phyloP scores from a whole-genome alignment of 1,140 invertebrate genomes.

The Meloidogyne hapla region DNA sequence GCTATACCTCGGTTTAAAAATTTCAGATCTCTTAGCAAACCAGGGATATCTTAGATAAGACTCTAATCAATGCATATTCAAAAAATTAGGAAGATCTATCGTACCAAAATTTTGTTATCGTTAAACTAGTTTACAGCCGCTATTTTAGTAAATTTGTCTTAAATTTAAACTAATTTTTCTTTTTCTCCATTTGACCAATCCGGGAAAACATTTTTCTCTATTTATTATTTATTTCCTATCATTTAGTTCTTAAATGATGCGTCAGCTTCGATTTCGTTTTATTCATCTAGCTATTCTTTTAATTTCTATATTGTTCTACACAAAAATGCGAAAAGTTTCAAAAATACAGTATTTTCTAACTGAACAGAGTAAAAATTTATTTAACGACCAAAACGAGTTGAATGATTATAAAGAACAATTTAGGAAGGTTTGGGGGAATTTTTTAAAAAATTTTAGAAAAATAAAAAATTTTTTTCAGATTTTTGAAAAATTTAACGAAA shows the following conservation, averaged over 20 bases:
- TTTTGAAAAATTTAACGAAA: conserved; percentile 17
- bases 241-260: conserved; percentile 10
- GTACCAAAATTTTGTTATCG: no score
- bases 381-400: background rate
- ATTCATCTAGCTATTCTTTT: conserved; percentile 8
- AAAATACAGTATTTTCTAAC: conserved; percentile 22
- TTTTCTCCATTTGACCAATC: no score
- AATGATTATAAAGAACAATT: conserved; percentile 14
- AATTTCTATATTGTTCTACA: conserved; percentile 10
- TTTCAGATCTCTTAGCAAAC: no score
- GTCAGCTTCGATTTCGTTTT: conserved; percentile 17
- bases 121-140: no score
- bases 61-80: no score
- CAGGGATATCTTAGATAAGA: no score
- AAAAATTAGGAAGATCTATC: no score
- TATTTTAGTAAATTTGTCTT: no score
- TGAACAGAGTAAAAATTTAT: conserved; percentile 21
- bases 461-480: conserved; percentile 19
- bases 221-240: background rate
- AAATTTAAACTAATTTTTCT: no score
- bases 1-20: no score
- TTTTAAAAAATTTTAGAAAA: background rate
- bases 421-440: conserved; percentile 10
- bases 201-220: no score
- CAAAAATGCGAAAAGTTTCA: background rate